A percentile compares a stretch with the other conserved stretches of the same genome.
Evolutionary conservation across 2,113 vertebrate genomes (phyloP).

Genomic region (Atractosteus spatula): DNA sequence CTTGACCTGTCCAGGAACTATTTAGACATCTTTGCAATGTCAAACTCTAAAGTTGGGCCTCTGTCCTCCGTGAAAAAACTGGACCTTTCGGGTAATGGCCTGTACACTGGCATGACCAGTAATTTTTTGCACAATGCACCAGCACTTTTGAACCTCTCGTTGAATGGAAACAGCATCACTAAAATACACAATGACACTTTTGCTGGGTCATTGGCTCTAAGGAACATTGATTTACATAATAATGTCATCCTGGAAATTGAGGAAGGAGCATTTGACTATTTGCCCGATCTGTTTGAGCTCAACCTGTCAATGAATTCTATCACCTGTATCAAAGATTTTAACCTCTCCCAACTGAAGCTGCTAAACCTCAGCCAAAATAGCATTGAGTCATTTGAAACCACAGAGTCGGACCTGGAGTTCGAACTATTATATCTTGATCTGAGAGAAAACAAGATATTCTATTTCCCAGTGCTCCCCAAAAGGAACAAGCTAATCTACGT

Average conservation of each 20-base stretch:
- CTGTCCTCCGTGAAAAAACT: conserved; percentile 67
- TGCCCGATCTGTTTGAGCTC: conserved; percentile 73
- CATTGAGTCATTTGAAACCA: conserved; percentile 78
- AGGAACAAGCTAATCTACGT: conserved; percentile 72
- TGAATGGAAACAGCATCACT: conserved; percentile 86
- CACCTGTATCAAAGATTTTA: conserved; percentile 88
- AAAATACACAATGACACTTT: conserved; percentile 73
- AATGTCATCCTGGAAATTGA: conserved; percentile 94
- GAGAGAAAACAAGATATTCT: conserved; percentile 82
- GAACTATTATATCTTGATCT: conserved; percentile 76
- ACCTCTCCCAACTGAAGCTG: conserved; percentile 71
- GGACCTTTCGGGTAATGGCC: conserved; percentile 84
- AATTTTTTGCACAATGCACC: conserved; percentile 76
- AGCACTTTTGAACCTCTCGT: conserved; percentile 67
- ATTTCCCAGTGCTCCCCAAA: conserved; percentile 75
- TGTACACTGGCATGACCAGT: conserved; percentile 78
- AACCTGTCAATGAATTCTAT: conserved; percentile 92
- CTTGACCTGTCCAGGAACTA: conserved; percentile 81
- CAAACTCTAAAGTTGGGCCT: conserved; percentile 59
- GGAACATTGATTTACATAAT: conserved; percentile 79
- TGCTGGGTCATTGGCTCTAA: conserved; percentile 56
- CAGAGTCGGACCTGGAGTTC: conserved; percentile 45
- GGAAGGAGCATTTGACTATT: conserved; percentile 80
- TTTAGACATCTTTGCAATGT: conserved; percentile 62
- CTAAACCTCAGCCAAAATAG: conserved; percentile 93